These are phyloP conservation scores for Atrina japonica DNA, from an alignment of 2,888 invertebrate genomes.

Conservation along the genomic window DNA sequence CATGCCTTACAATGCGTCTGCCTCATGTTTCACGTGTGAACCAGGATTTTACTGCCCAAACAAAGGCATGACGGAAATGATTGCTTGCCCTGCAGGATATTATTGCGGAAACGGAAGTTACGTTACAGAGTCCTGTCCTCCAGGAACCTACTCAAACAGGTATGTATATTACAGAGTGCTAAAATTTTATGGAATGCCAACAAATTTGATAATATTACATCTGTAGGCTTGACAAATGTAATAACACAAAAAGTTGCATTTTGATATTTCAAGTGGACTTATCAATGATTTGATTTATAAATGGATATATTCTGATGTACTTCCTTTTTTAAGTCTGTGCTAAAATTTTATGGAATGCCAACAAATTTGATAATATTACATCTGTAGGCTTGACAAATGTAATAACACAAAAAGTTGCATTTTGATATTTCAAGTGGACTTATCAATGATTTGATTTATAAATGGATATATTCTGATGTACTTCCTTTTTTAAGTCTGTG, in stretches of 20 bases:
- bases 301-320: no score
- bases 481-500: no score
- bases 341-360: no score
- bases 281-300: no score
- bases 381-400: neutral
- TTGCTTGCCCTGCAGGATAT: slow-evolving; percentile 73
- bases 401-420: neutral
- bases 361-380: neutral
- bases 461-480: no score
- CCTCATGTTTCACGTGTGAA: slow-evolving; percentile 71
- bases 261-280: no score
- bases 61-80: slow-evolving; percentile 72
- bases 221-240: neutral
- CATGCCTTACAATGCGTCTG: slow-evolving; percentile 66
- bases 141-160: slow-evolving; percentile 69
- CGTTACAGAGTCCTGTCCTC: slow-evolving; percentile 72
- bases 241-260: neutral
- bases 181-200: no score
- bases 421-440: no score
- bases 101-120: slow-evolving; percentile 75
- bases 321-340: no score
- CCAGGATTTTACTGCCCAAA: slow-evolving; percentile 77
- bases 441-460: no score
- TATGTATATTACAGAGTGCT: neutral
- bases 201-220: neutral